phyloP scores from a whole-genome alignment of 2,888 invertebrate genomes.

The Spatulosminthurus flaviceps region DNA sequence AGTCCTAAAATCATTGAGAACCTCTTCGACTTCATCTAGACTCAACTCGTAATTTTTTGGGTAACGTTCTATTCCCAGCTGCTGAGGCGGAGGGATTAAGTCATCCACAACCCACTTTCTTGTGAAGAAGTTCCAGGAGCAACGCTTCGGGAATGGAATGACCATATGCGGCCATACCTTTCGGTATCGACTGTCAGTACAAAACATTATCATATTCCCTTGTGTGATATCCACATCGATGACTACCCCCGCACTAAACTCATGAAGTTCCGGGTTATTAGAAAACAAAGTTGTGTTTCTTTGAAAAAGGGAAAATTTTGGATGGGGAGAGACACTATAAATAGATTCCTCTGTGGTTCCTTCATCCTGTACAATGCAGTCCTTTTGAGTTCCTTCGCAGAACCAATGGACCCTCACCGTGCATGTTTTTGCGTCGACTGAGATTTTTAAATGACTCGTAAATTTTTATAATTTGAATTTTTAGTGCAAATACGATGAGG shows the following conservation, averaged over 20 bases:
- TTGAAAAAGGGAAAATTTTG: conserved; percentile 53
- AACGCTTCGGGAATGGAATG: conserved; percentile 53
- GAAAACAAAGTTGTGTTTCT: conserved; percentile 59
- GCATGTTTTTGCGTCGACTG: conserved; percentile 36
- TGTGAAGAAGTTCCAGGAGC: conserved; percentile 60
- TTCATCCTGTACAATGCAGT: conserved; percentile 41
- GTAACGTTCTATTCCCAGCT: conserved; percentile 52
- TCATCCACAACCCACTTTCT: conserved; percentile 52
- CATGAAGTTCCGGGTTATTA: conserved; percentile 39
- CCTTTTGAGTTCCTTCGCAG: conserved; percentile 37
- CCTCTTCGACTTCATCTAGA: conserved; percentile 3
- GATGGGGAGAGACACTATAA: conserved; percentile 55
- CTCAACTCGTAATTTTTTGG: neutral
- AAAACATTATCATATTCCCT: conserved; percentile 55
- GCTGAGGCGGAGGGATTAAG: conserved; percentile 58
- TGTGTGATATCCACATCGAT: conserved; percentile 54
- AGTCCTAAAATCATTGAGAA: neutral
- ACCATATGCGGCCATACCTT: conserved; percentile 58
- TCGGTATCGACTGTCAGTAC: conserved; percentile 46
- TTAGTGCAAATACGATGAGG: neutral
- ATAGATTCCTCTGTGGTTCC: conserved; percentile 53
- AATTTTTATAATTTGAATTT: neutral
- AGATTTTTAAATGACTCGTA: neutral
- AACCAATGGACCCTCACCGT: conserved; percentile 59
- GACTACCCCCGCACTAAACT: conserved; percentile 55